A percentile compares a stretch with the other conserved stretches of the same genome.
phyloP scores from a whole-genome alignment of 2,888 invertebrate species.

The Nasonovia ribisnigri region DNA sequence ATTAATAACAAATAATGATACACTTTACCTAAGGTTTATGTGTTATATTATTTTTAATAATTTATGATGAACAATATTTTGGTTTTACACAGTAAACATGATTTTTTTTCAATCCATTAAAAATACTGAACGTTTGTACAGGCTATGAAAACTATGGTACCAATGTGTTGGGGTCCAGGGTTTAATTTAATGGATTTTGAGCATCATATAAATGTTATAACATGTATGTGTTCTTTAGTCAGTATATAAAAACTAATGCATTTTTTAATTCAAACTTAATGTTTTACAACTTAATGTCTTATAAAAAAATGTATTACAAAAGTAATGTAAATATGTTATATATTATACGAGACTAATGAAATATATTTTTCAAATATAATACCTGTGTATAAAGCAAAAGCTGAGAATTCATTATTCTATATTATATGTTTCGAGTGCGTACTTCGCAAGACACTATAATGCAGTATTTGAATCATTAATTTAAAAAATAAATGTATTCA shows the following conservation, averaged over 20 bases:
- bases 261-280: background rate
- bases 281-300: background rate
- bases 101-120: background rate
- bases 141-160: background rate
- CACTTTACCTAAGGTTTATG: background rate
- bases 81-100: background rate
- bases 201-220: background rate
- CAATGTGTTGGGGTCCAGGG: background rate
- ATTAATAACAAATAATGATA: background rate
- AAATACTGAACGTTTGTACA: background rate
- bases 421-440: background rate
- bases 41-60: background rate
- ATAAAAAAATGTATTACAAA: background rate
- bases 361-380: background rate
- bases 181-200: background rate
- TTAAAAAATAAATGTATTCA: background rate
- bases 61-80: background rate
- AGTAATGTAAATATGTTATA: no score
- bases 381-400: background rate
- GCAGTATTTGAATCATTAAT: background rate
- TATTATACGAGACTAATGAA: background rate
- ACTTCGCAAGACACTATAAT: background rate
- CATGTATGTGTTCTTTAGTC: background rate
- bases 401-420: background rate
- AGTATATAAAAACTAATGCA: background rate